Base-by-base conservation (phyloP, 1,140 invertebrate genomes). In the Eurosta solidaginis region DNA sequence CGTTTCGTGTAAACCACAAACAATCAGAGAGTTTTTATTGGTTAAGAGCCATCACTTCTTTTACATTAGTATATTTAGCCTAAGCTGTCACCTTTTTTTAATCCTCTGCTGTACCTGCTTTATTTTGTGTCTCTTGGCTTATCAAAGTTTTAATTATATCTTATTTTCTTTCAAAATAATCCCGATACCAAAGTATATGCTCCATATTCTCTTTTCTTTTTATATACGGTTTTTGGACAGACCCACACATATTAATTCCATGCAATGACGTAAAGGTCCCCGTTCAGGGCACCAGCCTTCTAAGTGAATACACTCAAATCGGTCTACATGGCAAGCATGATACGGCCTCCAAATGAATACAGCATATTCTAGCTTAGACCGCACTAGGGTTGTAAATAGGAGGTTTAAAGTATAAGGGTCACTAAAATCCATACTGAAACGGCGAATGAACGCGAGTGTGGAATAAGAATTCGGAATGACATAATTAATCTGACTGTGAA, bases 201-300 rank as follows among this genome's bases (percentile, higher is more conserved):
- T 94, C 94, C 77, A 90, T 91, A 85, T 99, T 99, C 81, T 97
- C 94, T 82, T 94, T 84, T 0, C 95, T 95, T 17, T 94, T 95
- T 78, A 98, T 89, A 86, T 95, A 97, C 4, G 96, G 92, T 99
- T 99, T 88, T 97, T 97, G 0, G 96, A 97, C 9, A 99, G 90
- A n/a, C 97, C 97, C 0, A 94, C 91, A 81, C 94, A 95, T 0
- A 99, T 97, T 6, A 99, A 89, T 86, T 99, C 97, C 97, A 99
- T 99, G 87, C 98, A 99, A 88, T 98, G 95, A 20, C 95, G 90
- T 77, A 99, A 91, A 0, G 97, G 97, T 0, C 97, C 97, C 82
- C 90, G 92, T 45, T 89, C 90, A 0, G 98, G 97, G 89, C 98
- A 98, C 94, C 95, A 97, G 1, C 90, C 91, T 84, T 94, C 91